These are phyloP conservation scores for Pseudorasbora parva DNA, from an alignment of 2,113 vertebrate species.

Conservation along the genomic window DNA sequence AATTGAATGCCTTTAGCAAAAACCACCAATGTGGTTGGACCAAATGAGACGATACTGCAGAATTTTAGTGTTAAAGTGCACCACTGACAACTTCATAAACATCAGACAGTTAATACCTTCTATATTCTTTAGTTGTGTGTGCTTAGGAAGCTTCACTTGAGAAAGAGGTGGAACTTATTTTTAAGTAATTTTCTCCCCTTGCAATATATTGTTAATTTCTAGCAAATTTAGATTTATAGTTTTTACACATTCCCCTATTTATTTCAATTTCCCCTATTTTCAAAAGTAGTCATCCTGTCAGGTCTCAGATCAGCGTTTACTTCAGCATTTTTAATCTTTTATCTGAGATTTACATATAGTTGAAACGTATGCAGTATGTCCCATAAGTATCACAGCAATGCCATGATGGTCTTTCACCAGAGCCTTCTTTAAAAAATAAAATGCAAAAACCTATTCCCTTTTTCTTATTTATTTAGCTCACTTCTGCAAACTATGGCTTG, in stretches of 20 bases:
- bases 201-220: background rate
- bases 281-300: background rate
- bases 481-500: background rate
- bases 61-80: background rate
- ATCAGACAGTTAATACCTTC: background rate
- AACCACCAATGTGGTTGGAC: background rate
- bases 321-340: background rate
- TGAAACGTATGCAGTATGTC: background rate
- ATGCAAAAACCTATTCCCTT: background rate
- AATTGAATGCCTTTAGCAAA: slow-evolving; percentile 2
- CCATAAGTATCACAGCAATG: slow-evolving; percentile 1
- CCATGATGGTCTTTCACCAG: slow-evolving; percentile 38
- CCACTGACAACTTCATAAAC: background rate
- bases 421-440: slow-evolving; percentile 17
- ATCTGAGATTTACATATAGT: background rate
- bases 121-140: background rate
- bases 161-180: slow-evolving; percentile 33
- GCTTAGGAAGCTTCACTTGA: slow-evolving; percentile 51
- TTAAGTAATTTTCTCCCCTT: background rate
- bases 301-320: background rate
- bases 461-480: slow-evolving; percentile 39
- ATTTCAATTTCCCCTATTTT: background rate
- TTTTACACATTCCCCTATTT: background rate
- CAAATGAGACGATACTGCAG: background rate
- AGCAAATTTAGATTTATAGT: background rate